phyloP scores from a whole-genome alignment of 2,888 invertebrate species.

The Muschampia plurimacula region DNA sequence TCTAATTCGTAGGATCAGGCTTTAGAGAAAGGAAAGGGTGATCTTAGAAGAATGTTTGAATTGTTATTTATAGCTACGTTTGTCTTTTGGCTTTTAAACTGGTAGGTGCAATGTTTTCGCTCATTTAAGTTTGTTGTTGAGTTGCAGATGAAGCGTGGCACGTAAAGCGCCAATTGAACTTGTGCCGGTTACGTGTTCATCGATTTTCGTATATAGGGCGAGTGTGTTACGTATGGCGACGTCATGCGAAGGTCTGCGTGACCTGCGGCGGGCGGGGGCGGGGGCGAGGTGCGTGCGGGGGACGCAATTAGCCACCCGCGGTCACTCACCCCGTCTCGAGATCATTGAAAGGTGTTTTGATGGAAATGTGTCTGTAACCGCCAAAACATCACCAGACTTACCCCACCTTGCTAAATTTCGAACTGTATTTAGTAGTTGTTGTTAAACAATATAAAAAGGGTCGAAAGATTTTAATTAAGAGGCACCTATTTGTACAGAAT shows the following conservation, averaged over 20 bases:
- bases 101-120: not conserved
- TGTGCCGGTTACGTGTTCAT: slow-evolving; percentile 67
- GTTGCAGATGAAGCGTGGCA: slow-evolving; percentile 19
- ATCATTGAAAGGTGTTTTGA: slow-evolving; percentile 28
- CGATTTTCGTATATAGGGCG: slow-evolving; percentile 78
- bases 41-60: no score
- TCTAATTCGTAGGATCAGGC: no score
- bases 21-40: no score
- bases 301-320: slow-evolving; percentile 76
- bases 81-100: not conserved
- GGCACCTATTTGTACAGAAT: no score
- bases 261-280: slow-evolving; percentile 52
- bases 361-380: slow-evolving; percentile 7
- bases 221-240: slow-evolving; percentile 56
- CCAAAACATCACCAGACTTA: not conserved
- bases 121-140: slow-evolving; percentile 3
- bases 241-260: slow-evolving; percentile 73
- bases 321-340: slow-evolving; percentile 66
- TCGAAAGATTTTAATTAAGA: no score
- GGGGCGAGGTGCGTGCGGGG: slow-evolving; percentile 42
- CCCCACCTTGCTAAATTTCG: not conserved
- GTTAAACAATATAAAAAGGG: no score
- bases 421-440: not conserved
- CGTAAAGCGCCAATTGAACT: slow-evolving; percentile 59
- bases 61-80: no score